phyloP scores from a whole-genome alignment of 2,888 invertebrate species.

The Cephonodes hylas region DNA sequence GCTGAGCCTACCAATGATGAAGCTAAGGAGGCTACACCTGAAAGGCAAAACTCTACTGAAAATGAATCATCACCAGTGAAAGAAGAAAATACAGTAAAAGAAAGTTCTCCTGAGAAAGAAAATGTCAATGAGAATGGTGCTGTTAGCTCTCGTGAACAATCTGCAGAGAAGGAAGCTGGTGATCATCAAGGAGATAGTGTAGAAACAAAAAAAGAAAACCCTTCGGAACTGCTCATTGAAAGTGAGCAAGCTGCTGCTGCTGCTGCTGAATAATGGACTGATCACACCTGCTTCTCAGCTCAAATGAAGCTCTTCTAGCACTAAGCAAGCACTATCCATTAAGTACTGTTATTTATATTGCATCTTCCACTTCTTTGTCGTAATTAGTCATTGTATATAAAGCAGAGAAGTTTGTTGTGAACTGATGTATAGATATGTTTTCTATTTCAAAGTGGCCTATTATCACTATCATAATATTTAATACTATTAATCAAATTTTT shows the following conservation, averaged over 20 bases:
- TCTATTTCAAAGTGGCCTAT: conserved; percentile 68
- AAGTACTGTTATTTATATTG: conserved; percentile 69
- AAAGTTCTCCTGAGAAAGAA: conserved; percentile 53
- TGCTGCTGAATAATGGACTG: conserved; percentile 60
- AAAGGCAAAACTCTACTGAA: conserved; percentile 52
- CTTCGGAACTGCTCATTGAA: conserved; percentile 68
- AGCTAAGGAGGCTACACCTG: conserved; percentile 35
- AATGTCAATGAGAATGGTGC: conserved; percentile 68
- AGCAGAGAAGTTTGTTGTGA: conserved; percentile 66
- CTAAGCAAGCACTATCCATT: conserved; percentile 72
- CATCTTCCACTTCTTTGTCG: conserved; percentile 66
- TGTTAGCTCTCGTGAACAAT: conserved; percentile 68
- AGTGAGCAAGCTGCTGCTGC: conserved; percentile 66
- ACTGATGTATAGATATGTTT: conserved; percentile 57
- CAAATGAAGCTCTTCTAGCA: conserved; percentile 69
- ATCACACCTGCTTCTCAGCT: conserved; percentile 66
- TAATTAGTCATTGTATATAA: conserved; percentile 74
- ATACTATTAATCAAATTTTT: conserved; percentile 52
- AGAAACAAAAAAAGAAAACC: conserved; percentile 58
- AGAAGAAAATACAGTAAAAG: conserved; percentile 49
- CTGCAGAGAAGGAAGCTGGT: conserved; percentile 56
- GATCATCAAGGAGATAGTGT: conserved; percentile 33
- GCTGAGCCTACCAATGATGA: conserved; percentile 31
- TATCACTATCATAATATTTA: conserved; percentile 55
- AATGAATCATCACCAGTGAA: conserved; percentile 38